Evolutionary conservation across 2,113 vertebrate genomes (phyloP).

Genomic region (Brienomyrus brachyistius): DNA sequence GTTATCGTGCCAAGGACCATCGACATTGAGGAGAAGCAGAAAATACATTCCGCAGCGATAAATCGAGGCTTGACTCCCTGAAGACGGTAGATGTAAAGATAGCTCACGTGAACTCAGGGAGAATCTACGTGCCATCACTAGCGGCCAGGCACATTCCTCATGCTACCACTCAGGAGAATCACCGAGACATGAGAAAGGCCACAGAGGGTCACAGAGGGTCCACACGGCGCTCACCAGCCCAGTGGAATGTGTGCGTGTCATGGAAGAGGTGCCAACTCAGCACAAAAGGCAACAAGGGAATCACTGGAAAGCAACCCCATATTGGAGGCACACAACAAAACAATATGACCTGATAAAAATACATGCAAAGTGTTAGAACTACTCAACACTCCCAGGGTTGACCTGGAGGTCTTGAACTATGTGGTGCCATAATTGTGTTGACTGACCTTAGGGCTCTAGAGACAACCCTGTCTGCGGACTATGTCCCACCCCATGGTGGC

Average conservation of each 20-base stretch:
- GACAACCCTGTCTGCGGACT: neutral
- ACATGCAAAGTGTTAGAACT: neutral
- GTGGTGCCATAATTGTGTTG: neutral
- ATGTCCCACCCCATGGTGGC: neutral
- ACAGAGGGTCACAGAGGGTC: neutral
- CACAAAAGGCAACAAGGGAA: neutral
- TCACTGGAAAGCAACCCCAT: neutral
- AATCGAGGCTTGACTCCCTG: neutral
- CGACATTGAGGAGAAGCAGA: neutral
- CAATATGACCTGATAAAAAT: slow-evolving; percentile 7
- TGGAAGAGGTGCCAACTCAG: neutral
- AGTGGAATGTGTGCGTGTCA: neutral
- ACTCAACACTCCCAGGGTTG: neutral
- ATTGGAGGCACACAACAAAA: neutral
- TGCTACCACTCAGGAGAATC: neutral
- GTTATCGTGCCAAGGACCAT: neutral
- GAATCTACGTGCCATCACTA: neutral
- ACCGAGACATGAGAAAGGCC: neutral
- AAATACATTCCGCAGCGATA: neutral
- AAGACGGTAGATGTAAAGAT: neutral
- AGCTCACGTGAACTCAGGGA: neutral
- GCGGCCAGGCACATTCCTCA: neutral
- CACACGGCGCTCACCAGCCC: neutral
- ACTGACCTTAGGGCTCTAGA: neutral
- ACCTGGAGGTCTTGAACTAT: neutral